phyloP scores from a whole-genome alignment of 2,888 invertebrate species.

The Limnephilus lunatus region DNA sequence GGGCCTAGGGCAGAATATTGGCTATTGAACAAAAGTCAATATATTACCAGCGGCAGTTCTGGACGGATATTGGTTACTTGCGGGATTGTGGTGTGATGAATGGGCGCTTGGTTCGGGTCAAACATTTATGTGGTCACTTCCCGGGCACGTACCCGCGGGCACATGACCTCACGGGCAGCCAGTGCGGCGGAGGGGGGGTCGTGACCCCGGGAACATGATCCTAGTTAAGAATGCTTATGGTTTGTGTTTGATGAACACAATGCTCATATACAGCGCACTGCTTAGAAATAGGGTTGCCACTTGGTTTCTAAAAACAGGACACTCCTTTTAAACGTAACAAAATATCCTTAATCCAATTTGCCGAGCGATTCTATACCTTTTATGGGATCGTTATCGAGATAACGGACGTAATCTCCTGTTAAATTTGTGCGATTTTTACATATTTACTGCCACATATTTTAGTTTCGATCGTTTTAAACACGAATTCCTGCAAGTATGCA shows the following conservation, averaged over 20 bases:
- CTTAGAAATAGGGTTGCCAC: neutral
- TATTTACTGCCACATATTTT: too few relatives aligned
- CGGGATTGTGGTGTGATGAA: slow-evolving; percentile 39
- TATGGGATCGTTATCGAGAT: too few relatives aligned
- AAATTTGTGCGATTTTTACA: too few relatives aligned
- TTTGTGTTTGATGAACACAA: neutral
- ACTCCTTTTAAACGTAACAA: neutral
- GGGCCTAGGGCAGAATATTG: slow-evolving; percentile 36
- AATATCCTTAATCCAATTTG: too few relatives aligned
- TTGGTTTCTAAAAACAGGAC: neutral
- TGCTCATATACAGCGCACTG: neutral
- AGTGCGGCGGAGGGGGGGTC: neutral
- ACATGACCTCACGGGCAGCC: neutral
- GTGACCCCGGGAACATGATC: neutral
- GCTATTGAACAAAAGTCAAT: slow-evolving; percentile 27
- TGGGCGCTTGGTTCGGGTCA: slow-evolving; percentile 25
- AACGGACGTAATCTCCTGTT: too few relatives aligned
- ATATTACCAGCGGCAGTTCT: slow-evolving; percentile 23
- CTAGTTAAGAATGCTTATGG: neutral
- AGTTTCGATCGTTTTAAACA: too few relatives aligned
- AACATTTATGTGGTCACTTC: slow-evolving; percentile 34
- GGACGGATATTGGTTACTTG: slow-evolving; percentile 43
- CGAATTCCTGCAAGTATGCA: too few relatives aligned
- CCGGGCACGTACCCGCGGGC: neutral
- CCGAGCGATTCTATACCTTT: too few relatives aligned